Conservation (phyloP, 1,140 invertebrate genomes). For the Apis laboriosa region DNA sequence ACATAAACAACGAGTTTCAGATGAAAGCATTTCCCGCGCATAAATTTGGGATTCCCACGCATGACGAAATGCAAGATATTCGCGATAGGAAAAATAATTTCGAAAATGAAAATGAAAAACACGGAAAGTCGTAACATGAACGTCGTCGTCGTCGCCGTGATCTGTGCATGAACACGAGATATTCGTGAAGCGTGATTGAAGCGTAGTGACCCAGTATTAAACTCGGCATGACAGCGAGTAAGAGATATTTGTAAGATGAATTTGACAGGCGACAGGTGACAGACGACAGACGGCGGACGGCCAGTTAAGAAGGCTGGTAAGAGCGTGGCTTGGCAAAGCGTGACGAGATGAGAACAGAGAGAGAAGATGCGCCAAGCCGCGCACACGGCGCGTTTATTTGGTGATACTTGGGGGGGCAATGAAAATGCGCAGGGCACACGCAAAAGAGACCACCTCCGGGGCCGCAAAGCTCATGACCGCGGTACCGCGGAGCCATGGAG, state of each 20-base stretch:
- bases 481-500: slow-evolving; percentile 80
- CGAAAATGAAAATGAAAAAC: slow-evolving; percentile 1
- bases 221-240: neutral
- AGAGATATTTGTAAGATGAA: slow-evolving; percentile 1
- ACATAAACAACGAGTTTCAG: slow-evolving; percentile 1
- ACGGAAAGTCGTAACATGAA: slow-evolving; percentile 1
- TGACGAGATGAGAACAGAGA: slow-evolving; percentile 33
- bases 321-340: slow-evolving; percentile 45
- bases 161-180: neutral
- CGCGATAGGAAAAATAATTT: neutral
- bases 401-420: slow-evolving; percentile 68
- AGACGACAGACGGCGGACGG: slow-evolving; percentile 19
- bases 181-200: neutral
- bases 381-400: slow-evolving; percentile 70
- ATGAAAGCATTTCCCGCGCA: slow-evolving; percentile 33
- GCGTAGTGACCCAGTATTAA: neutral
- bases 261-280: slow-evolving; percentile 51
- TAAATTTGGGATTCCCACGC: neutral
- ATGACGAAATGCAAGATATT: neutral
- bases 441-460: slow-evolving; percentile 72
- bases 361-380: slow-evolving; percentile 55
- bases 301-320: slow-evolving; percentile 40
- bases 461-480: slow-evolving; percentile 72
- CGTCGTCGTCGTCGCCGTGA: neutral
- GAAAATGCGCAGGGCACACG: slow-evolving; percentile 75